Conservation (phyloP, 1,140 invertebrate species). For the Neotoxoptera formosana region DNA sequence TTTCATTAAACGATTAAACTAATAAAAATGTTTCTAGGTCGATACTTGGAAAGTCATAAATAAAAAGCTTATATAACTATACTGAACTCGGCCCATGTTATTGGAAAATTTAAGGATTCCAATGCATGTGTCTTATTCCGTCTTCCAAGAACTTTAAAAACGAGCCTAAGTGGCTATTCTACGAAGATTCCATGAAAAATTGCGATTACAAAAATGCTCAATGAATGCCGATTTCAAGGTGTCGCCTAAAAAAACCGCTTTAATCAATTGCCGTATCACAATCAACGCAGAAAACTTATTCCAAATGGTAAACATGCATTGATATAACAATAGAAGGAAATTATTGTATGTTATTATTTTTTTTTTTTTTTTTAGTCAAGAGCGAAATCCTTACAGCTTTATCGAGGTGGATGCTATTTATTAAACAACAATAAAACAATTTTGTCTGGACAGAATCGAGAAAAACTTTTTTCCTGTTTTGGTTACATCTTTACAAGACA, state of each 20-base stretch:
- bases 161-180: conserved; percentile 63
- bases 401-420: conserved; percentile 75
- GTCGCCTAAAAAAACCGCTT: conserved; percentile 39
- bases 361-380: conserved; percentile 66
- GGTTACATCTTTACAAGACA: conserved; percentile 59
- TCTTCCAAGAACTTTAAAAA: conserved; percentile 59
- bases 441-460: conserved; percentile 59
- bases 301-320: conserved; percentile 14
- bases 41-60: conserved; percentile 65
- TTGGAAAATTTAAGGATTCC: conserved; percentile 56
- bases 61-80: conserved; percentile 59
- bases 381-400: conserved; percentile 73
- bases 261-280: conserved; percentile 42
- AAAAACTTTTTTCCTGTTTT: conserved; percentile 59
- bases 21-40: conserved; percentile 62
- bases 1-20: neutral
- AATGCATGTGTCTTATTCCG: conserved; percentile 59
- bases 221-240: conserved; percentile 47
- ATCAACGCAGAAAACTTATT: conserved; percentile 45
- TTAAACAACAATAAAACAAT: conserved; percentile 62
- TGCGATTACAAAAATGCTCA: conserved; percentile 61
- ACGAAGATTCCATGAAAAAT: conserved; percentile 66
- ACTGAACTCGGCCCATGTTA: conserved; percentile 56
- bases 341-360: no score
- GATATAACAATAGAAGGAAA: neutral